phyloP scores from a whole-genome alignment of 2,888 invertebrate species.

The Aleiodes alternator region DNA sequence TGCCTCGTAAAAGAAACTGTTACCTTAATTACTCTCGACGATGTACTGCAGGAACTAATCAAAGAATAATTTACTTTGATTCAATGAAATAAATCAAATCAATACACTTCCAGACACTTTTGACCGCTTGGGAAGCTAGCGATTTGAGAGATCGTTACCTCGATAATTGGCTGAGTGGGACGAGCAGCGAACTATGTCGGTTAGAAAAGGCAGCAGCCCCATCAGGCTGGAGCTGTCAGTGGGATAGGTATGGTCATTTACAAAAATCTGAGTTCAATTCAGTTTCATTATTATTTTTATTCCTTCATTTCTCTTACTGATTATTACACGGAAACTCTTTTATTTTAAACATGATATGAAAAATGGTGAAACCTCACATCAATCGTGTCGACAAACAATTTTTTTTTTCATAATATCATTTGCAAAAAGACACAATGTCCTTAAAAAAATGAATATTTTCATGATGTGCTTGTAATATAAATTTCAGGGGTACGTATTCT shows the following conservation, averaged over 20 bases:
- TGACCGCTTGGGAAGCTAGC: conserved; percentile 80
- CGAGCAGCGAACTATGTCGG: conserved; percentile 79
- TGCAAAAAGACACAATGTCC: neutral
- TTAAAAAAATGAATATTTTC: neutral
- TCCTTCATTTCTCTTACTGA: conserved; percentile 26
- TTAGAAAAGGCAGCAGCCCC: conserved; percentile 82
- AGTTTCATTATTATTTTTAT: conserved; percentile 40
- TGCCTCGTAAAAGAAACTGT: too few relatives aligned
- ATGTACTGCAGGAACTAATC: too few relatives aligned
- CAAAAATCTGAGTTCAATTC: conserved; percentile 26
- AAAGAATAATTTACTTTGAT: neutral
- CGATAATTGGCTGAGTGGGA: conserved; percentile 79
- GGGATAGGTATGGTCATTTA: conserved; percentile 82
- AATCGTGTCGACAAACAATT: neutral
- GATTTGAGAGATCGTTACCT: conserved; percentile 80
- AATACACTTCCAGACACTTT: conserved; percentile 78
- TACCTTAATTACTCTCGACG: too few relatives aligned
- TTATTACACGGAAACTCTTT: conserved; percentile 29
- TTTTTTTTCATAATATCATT: neutral
- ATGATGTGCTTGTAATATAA: conserved; percentile 5
- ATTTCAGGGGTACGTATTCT: conserved; percentile 46
- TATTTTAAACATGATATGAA: conserved; percentile 28
- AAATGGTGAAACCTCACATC: neutral
- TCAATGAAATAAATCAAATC: neutral
- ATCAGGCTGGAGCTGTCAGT: conserved; percentile 82